phyloP scores from a whole-genome alignment of 1,140 invertebrate genomes.

The Drosophila yakuba region DNA sequence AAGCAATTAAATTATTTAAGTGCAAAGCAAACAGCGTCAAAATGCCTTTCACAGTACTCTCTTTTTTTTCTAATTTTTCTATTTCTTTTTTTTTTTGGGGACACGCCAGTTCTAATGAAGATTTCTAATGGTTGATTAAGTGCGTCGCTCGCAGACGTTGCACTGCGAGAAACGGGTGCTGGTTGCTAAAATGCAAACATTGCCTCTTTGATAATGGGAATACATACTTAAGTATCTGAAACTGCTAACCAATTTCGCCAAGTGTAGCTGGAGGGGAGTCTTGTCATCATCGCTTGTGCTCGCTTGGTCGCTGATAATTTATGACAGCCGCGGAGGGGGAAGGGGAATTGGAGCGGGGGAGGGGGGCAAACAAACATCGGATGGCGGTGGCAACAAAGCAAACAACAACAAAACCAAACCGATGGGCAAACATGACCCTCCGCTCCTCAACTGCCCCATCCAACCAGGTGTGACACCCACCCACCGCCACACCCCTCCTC shows the following conservation, averaged over 20 bases:
- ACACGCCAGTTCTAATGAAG: conserved; percentile 65
- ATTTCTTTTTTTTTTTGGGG: conserved; percentile 30
- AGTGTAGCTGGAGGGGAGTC: neutral
- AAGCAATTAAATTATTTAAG: conserved; percentile 82
- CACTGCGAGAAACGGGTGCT: conserved; percentile 6
- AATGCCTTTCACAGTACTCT: conserved; percentile 28
- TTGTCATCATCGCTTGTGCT: conserved; percentile 41
- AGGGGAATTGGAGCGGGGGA: neutral
- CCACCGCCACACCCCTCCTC: conserved; percentile 10
- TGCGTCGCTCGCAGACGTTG: conserved; percentile 27
- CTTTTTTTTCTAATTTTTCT: neutral
- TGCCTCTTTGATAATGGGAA: no score
- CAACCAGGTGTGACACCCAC: neutral
- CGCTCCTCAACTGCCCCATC: neutral
- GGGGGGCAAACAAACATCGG: conserved; percentile 37
- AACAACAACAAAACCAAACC: conserved; percentile 43
- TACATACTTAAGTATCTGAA: no score
- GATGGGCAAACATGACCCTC: conserved; percentile 32
- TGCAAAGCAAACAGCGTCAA: conserved; percentile 73
- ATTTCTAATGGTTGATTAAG: conserved; percentile 75
- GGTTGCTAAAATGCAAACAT: no score
- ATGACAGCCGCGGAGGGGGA: conserved; percentile 55
- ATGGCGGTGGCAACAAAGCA: conserved; percentile 55
- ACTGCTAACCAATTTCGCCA: neutral
- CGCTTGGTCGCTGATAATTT: conserved; percentile 69